Base-by-base conservation (phyloP, 2,113 vertebrate species). In the Sorex araneus region DNA sequence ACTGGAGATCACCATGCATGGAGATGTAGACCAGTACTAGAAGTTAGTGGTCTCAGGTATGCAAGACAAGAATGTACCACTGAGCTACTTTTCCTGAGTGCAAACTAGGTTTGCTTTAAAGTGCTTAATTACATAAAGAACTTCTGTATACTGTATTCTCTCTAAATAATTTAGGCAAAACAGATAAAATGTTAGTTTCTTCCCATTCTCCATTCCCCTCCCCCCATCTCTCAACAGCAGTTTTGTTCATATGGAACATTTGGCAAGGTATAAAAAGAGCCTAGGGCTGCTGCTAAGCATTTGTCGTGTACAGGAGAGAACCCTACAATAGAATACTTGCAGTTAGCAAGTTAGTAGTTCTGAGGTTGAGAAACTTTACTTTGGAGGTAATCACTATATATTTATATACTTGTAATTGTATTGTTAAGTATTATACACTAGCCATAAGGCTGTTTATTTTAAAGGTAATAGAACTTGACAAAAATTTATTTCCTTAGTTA, bases 101-200 rank as follows among this genome's bases (percentile, higher is more conserved):
- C 57, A 60, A 60, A 60, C 57, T 34, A 34, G 13, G 18, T n/a
- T 70, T 70, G 18, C 32, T 69, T 34, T 70, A 18, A 64, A 79
- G 77, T 90, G 45, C 66, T 57, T 79, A 89, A 75, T 64, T 75
- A 47, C 1, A 47, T 30, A 79, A 28, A 74, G 23, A 81, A 45
- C 4, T 21, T 70, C 12, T 54, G n/a, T 69, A 28, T 6, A 34
- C 47, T 60, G 18, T 50, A n/a, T 21, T 85, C 32, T 18, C 9
- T 88, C 10, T 80, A 93, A 83, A 60, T 43, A 88, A 43, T 64
- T 84, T 57, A 80, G 50, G 32, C 12, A 76, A 30, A 81, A 85
- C 30, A 74, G 54, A 34, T 25, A 69, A 89, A 60, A 78, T 57
- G 12, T 63, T 83, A 30, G 0, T 74, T 10, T 23, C 3, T 13